These are phyloP conservation scores for Azorinus chamasolen DNA, from an alignment of 2,888 invertebrate species.

Conservation along the genomic window DNA sequence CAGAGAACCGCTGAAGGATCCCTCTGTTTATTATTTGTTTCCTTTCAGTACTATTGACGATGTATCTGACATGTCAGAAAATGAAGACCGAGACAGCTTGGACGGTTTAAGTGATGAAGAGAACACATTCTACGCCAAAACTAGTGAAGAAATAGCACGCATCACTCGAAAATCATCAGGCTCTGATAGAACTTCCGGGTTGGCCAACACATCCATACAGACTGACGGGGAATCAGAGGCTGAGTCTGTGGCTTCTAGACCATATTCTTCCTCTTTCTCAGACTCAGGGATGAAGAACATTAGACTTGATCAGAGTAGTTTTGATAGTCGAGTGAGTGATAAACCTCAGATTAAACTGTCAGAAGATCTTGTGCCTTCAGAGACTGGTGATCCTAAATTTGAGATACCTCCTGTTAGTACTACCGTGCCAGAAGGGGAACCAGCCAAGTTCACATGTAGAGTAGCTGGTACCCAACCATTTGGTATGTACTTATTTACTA, in stretches of 20 bases:
- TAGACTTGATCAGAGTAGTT: slow-evolving; percentile 50
- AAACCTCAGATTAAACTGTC: slow-evolving; percentile 67
- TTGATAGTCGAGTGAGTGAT: slow-evolving; percentile 58
- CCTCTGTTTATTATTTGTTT: too few relatives aligned
- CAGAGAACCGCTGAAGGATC: too few relatives aligned
- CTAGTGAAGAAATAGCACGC: slow-evolving; percentile 77
- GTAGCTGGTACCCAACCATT: slow-evolving; percentile 81
- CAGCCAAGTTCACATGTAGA: slow-evolving; percentile 78
- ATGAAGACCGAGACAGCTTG: slow-evolving; percentile 61
- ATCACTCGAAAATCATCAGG: slow-evolving; percentile 66
- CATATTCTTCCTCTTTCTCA: slow-evolving; percentile 55
- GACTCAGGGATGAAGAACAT: slow-evolving; percentile 54
- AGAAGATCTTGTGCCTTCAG: slow-evolving; percentile 75
- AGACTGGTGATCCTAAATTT: slow-evolving; percentile 82
- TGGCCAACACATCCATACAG: slow-evolving; percentile 56
- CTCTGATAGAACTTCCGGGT: slow-evolving; percentile 18
- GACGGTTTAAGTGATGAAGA: slow-evolving; percentile 76
- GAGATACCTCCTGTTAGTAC: slow-evolving; percentile 78
- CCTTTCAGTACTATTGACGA: slow-evolving; percentile 79
- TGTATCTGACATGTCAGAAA: slow-evolving; percentile 82
- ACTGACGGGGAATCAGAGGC: slow-evolving; percentile 67
- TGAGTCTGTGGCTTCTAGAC: slow-evolving; percentile 57
- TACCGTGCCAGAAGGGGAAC: slow-evolving; percentile 81
- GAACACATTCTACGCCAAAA: slow-evolving; percentile 77
- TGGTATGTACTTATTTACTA: too few relatives aligned